These are phyloP conservation scores for Epiblema foenella DNA, from an alignment of 2,888 invertebrate species.

Conservation along the genomic window DNA sequence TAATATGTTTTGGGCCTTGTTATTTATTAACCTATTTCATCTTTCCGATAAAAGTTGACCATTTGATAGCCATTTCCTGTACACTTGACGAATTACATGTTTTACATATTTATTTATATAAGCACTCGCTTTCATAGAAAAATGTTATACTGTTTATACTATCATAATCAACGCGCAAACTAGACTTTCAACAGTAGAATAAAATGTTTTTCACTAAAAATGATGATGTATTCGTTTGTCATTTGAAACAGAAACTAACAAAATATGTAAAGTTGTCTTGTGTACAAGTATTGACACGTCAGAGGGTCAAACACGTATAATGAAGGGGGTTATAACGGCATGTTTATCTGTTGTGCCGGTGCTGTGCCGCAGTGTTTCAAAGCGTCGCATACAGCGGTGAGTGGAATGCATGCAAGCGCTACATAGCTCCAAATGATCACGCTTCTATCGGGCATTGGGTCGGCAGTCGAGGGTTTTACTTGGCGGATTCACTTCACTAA, in stretches of 20 bases:
- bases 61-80: constrained; percentile 24
- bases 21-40: constrained; percentile 31
- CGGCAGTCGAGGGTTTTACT: constrained; percentile 26
- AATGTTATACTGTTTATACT: neutral
- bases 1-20: constrained; percentile 14
- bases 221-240: neutral
- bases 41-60: constrained; percentile 15
- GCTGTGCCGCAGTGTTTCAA: constrained; percentile 93
- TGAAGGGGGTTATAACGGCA: constrained; percentile 69
- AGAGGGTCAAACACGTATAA: constrained; percentile 31
- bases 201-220: neutral
- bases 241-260: neutral
- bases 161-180: neutral
- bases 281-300: constrained; percentile 55
- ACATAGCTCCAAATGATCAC: constrained; percentile 53
- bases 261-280: constrained; percentile 13
- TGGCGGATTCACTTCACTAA: constrained; percentile 8
- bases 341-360: constrained; percentile 84
- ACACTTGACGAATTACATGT: constrained; percentile 3
- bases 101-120: neutral
- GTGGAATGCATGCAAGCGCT: constrained; percentile 85
- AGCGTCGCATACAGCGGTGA: constrained; percentile 98
- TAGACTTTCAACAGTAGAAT: neutral
- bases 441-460: constrained; percentile 28
- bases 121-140: neutral